Evolutionary conservation across 2,888 invertebrate species (phyloP), one percentile per base, ranked within the genome.

Genomic region (Hartigia nigra): DNA sequence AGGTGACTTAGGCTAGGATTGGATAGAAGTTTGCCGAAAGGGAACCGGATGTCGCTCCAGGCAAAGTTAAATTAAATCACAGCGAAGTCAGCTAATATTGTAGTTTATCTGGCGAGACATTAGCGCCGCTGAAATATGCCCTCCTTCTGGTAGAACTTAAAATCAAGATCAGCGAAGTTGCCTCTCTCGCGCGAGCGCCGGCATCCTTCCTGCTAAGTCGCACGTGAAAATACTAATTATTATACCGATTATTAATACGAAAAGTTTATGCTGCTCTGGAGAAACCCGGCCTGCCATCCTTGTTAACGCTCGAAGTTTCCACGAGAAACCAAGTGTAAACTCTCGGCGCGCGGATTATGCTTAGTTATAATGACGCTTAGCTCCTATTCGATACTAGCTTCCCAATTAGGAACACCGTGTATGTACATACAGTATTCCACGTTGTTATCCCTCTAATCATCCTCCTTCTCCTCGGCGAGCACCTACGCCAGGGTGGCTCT

Each of bases 401-500:
- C 78, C 79, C 79, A 78, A 82, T 82, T 82, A 82, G 77, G 75
- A 76, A 74, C 55, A 55, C 5, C 55, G 3, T 55, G 55, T 55
- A 55, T 23, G 55, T 23, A 23, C 55, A 55, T 55, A 23, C 55
- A 55, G 55, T 55, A 55, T 55, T 23, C 55, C 23, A 55, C 55
- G 55, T 23, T 55, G 55, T 55, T 55, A 55, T 55, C 55, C 55
- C 55, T 55, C 55, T 12, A 72, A 14, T 72, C 34, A 72, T 72
- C 31, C 34, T 31, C 34, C 12, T 55, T 14, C 31, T 69, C 74
- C 74, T 69, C 70, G 69, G 12, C 31, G 76, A 9, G 23, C 55
- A 5, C 23, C 31, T 72, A 84, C 55, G 95, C 95, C 82, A 95
- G 89, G 0, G 95, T 95, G 31, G 94, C 94, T 82, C 94, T 92